Evolutionary conservation across 1,140 invertebrate genomes (phyloP), one percentile per base, ranked within the genome.

Genomic region (Drosophila subobscura): DNA sequence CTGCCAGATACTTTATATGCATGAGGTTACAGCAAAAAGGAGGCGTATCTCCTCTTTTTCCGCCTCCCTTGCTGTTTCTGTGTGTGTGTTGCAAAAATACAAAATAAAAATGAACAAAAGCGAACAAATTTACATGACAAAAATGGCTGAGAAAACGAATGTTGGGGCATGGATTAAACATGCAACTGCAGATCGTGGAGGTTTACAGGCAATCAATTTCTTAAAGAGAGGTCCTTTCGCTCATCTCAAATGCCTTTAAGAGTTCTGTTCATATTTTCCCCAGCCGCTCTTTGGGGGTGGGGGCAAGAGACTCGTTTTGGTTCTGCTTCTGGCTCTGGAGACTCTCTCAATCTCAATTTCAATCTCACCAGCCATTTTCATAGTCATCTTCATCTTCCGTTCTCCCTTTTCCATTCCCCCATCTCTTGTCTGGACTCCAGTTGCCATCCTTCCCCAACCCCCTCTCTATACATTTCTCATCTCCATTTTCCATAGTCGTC

Each of bases 401-500:
- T 8, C 29, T 33, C 0, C 8, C 8, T 1, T 3, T 33, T 3
- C 8, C 29, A 33, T 37, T 37, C 25, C 33, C 10, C 33, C 33
- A 37, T 37, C 10, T 4, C 33, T 0, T 6, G 25, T 6, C 25
- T 6, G 5, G 25, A 5, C 25, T 6, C 25, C 25, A 1, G 5
- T 25, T 5, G 25, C 25, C 25, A 5, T 25, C 25, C 3, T 25
- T 4, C 25, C 25, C 25, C 5, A 1, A 1, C 25, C 5, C 0
- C 5, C 25, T 27, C 25, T 6, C 5, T 7, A 6, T 29, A 7
- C 27, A 29, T 29, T 29, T 29, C 51, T 52, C 68, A 71, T 74
- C 60, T 65, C 47, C 60, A 74, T 75, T 66, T 75, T 85, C 42
- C 59, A 59, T 61, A 73, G 59, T 78, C 75, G 57, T 51, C 71